A percentile compares a stretch with the other conserved stretches of the same genome.
Conservation (phyloP, 1,140 invertebrate genomes). For the Panagrolaimus sp. region DNA sequence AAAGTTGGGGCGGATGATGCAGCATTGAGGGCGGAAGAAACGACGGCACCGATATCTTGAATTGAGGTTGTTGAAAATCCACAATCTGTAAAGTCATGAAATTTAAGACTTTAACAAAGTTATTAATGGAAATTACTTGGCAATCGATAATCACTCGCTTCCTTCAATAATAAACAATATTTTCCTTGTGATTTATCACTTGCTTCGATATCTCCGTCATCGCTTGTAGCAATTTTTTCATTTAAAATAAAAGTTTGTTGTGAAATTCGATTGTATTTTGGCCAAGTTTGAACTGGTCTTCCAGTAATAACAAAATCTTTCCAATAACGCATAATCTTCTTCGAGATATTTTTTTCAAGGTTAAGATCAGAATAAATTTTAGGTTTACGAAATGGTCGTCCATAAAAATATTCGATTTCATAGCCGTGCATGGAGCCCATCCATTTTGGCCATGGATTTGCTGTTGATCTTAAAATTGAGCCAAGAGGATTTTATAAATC, state of each 20-base stretch:
- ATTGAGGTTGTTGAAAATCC: background rate
- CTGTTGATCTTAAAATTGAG: slow-evolving; percentile 61
- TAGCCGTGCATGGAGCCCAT: slow-evolving; percentile 91
- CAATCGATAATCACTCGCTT: slow-evolving; percentile 8
- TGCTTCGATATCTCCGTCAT: background rate
- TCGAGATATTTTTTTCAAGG: slow-evolving; percentile 76
- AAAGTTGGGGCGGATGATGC: background rate
- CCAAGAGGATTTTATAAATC: slow-evolving; percentile 14
- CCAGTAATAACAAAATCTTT: slow-evolving; percentile 70
- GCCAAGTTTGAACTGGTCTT: background rate
- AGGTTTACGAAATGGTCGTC: slow-evolving; percentile 76
- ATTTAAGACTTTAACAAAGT: no score
- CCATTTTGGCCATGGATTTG: slow-evolving; percentile 87
- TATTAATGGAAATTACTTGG: background rate
- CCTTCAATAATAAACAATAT: background rate
- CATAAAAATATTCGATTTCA: slow-evolving; percentile 87
- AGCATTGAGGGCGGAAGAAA: slow-evolving; percentile 4
- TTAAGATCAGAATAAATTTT: slow-evolving; percentile 77
- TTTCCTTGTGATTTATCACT: slow-evolving; percentile 8
- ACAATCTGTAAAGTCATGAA: background rate
- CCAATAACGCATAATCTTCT: slow-evolving; percentile 86
- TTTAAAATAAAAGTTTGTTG: slow-evolving; percentile 14
- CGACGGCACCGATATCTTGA: background rate
- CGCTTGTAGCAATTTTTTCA: background rate
- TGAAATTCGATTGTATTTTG: background rate